phyloP scores from a whole-genome alignment of 2,888 invertebrate species.

The Lycophotia porphyrea region DNA sequence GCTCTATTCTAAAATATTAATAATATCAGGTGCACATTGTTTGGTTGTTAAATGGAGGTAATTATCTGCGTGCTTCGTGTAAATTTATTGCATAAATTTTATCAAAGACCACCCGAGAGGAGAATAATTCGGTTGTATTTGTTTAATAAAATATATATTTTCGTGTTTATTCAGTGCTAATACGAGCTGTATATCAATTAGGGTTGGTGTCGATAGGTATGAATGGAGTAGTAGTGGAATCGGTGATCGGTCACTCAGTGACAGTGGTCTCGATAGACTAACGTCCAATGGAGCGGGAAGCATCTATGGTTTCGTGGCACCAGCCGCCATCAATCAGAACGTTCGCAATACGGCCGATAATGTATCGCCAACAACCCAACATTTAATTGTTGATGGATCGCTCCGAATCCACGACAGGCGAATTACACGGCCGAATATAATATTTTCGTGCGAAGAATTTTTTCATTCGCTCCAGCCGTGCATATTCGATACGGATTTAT shows the following conservation, averaged over 20 bases:
- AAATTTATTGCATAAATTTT: slow-evolving; percentile 77
- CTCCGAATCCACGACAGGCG: slow-evolving; percentile 73
- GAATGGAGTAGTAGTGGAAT: slow-evolving; percentile 70
- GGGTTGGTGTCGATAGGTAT: slow-evolving; percentile 64
- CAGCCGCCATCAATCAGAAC: slow-evolving; percentile 86
- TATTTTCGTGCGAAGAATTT: slow-evolving; percentile 71
- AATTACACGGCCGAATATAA: slow-evolving; percentile 79
- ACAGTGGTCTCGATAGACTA: slow-evolving; percentile 79
- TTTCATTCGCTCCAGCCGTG: slow-evolving; percentile 82
- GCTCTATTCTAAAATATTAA: slow-evolving; percentile 80
- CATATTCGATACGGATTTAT: slow-evolving; percentile 89
- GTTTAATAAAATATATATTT: slow-evolving; percentile 69
- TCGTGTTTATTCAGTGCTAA: slow-evolving; percentile 63
- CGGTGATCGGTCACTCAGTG: slow-evolving; percentile 81
- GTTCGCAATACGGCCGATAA: slow-evolving; percentile 85
- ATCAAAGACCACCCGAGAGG: slow-evolving; percentile 70
- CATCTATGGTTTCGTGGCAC: slow-evolving; percentile 79
- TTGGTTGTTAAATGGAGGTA: slow-evolving; percentile 79
- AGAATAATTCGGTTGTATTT: slow-evolving; percentile 71
- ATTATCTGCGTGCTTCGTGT: slow-evolving; percentile 75
- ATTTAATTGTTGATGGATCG: slow-evolving; percentile 90
- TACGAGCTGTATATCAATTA: slow-evolving; percentile 68
- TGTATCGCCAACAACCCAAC: slow-evolving; percentile 86
- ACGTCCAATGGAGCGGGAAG: slow-evolving; percentile 75
- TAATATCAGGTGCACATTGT: slow-evolving; percentile 82